Conservation (phyloP, 2,797 vertebrate genomes). For the Dipus sagitta region DNA sequence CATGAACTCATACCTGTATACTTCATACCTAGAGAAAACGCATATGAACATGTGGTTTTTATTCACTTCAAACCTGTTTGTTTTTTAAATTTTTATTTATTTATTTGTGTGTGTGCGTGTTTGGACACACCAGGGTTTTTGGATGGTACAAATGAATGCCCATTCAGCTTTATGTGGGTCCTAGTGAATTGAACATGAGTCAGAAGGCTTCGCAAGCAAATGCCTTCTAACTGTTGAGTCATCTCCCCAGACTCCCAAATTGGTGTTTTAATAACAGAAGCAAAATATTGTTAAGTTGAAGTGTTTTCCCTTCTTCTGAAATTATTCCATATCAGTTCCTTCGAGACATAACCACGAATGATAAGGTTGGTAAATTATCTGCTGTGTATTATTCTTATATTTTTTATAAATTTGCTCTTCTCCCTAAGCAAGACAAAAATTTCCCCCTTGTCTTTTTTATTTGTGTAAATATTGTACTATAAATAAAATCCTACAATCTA, state of each 20-base stretch:
- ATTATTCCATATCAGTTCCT: not conserved
- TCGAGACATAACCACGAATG: not conserved
- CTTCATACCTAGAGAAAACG: not conserved
- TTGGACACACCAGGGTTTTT: too few species aligned
- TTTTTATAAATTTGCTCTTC: not conserved
- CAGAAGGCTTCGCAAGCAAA: not conserved
- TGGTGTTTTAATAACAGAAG: not conserved
- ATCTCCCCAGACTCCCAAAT: not conserved
- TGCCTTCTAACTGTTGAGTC: not conserved
- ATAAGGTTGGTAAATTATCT: not conserved
- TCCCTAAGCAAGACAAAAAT: not conserved
- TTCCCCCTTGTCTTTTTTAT: not conserved
- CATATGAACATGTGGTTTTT: not conserved
- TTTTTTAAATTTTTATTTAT: not conserved
- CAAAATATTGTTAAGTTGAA: conserved; percentile 42
- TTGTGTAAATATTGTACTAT: not conserved
- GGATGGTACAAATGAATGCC: too few species aligned
- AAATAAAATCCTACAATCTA: not conserved
- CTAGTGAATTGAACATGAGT: not conserved
- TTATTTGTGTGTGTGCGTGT: not conserved
- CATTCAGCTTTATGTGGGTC: not conserved
- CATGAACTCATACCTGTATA: not conserved
- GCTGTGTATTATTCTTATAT: not conserved
- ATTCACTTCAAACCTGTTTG: not conserved
- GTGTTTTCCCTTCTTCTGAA: not conserved